phyloP scores from a whole-genome alignment of 2,113 vertebrate species.

The Lepidothrix coronata region DNA sequence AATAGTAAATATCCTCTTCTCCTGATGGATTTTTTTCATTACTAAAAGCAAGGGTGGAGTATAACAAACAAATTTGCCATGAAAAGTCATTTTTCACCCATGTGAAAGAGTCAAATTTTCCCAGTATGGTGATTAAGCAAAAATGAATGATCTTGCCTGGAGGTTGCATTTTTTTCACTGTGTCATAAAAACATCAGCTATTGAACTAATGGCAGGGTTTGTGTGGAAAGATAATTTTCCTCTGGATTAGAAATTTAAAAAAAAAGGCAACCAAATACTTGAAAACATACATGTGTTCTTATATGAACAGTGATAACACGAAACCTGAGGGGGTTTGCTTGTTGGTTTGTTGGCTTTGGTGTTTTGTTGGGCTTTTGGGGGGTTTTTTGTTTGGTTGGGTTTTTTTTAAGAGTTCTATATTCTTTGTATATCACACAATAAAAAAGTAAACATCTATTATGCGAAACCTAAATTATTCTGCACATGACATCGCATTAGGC shows the following conservation, averaged over 20 bases:
- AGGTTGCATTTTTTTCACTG: background rate
- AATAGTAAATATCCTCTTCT: background rate
- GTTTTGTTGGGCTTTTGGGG: too few relatives aligned
- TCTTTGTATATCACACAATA: background rate
- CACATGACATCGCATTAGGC: background rate
- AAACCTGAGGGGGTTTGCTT: background rate
- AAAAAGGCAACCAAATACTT: background rate
- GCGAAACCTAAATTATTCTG: background rate
- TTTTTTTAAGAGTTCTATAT: background rate
- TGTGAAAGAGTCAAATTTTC: background rate
- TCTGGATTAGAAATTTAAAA: background rate
- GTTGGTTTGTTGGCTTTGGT: background rate
- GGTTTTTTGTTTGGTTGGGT: too few relatives aligned
- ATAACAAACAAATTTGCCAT: background rate
- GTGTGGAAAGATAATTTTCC: background rate
- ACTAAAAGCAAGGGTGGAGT: background rate
- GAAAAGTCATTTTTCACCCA: background rate
- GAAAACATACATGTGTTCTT: background rate
- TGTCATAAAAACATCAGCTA: background rate
- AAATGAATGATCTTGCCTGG: background rate
- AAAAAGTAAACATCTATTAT: background rate
- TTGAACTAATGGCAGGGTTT: background rate
- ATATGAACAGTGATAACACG: background rate
- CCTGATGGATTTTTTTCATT: background rate
- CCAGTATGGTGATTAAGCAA: background rate